phyloP scores from a whole-genome alignment of 1,140 invertebrate genomes.

The Holcopasites calliopsidis region DNA sequence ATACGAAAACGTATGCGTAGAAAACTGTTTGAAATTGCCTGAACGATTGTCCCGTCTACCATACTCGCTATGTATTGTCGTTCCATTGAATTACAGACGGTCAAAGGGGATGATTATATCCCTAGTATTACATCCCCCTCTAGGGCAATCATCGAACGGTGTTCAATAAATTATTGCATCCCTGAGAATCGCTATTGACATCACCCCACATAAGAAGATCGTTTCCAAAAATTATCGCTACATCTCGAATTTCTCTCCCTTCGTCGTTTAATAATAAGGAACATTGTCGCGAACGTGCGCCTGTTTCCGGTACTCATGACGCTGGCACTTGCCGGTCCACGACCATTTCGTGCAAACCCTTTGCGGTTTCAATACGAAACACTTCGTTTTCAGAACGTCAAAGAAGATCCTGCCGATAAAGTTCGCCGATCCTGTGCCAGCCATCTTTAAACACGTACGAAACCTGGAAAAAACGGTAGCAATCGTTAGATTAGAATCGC shows the following conservation, averaged over 20 bases:
- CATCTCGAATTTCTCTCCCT: neutral
- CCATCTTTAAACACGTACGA: conserved; percentile 93
- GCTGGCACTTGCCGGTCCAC: conserved; percentile 92
- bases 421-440: conserved; percentile 90
- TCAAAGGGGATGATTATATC: conserved; percentile 11
- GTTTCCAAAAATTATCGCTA: neutral
- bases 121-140: neutral
- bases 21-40: neutral
- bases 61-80: conserved; percentile 43
- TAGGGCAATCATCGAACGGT: conserved; percentile 17
- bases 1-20: neutral
- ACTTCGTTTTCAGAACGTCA: conserved; percentile 95
- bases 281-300: conserved; percentile 88
- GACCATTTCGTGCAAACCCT: conserved; percentile 87
- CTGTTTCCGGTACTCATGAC: conserved; percentile 84
- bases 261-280: conserved; percentile 79
- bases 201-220: conserved; percentile 58
- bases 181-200: conserved; percentile 65
- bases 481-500: conserved; percentile 7
- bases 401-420: conserved; percentile 96
- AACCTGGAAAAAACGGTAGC: conserved; percentile 85
- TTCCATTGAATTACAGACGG: conserved; percentile 26
- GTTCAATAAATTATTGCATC: conserved; percentile 56
- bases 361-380: conserved; percentile 91
- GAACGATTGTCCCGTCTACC: neutral